A percentile compares a stretch with the other conserved stretches of the same genome.
Evolutionary conservation across 1,140 invertebrate species (phyloP).

Genomic region (Zaprionus nigranus): DNA sequence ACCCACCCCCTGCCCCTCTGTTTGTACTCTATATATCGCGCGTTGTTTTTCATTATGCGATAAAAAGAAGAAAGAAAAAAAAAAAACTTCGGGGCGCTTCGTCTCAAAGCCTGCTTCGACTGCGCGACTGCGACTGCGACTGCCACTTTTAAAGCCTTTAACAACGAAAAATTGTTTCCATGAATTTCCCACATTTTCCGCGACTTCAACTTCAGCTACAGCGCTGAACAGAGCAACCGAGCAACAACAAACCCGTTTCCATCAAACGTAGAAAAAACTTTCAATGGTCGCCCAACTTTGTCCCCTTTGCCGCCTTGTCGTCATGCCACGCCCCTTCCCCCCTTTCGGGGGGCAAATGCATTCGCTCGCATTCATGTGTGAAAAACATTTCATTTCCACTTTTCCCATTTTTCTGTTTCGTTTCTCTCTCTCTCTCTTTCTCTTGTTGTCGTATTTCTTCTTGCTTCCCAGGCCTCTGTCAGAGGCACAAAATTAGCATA

Average conservation of each 20-base stretch:
- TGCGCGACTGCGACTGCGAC: slow-evolving; percentile 6
- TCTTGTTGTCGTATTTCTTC: not conserved
- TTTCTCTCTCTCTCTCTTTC: not conserved
- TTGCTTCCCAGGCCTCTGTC: slow-evolving; percentile 34
- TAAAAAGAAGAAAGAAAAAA: slow-evolving; percentile 2
- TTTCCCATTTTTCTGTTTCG: slow-evolving; percentile 29
- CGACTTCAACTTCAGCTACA: slow-evolving; percentile 29
- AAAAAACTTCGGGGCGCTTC: not conserved
- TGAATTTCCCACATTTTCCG: slow-evolving; percentile 80
- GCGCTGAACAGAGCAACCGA: slow-evolving; percentile 1
- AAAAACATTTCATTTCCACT: slow-evolving; percentile 63
- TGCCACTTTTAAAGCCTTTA: slow-evolving; percentile 43
- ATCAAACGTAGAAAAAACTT: slow-evolving; percentile 52
- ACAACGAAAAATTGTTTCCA: slow-evolving; percentile 72
- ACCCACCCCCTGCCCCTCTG: not conserved
- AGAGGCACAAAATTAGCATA: slow-evolving; percentile 61
- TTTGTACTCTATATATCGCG: slow-evolving; percentile 44
- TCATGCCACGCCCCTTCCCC: not conserved
- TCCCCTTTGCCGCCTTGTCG: slow-evolving; percentile 9
- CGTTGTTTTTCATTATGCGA: slow-evolving; percentile 47
- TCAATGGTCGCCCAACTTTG: slow-evolving; percentile 48
- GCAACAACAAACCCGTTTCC: slow-evolving; percentile 66
- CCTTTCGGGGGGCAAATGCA: slow-evolving; percentile 44
- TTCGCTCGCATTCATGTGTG: slow-evolving; percentile 78
- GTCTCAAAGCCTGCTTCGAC: slow-evolving; percentile 13